These are phyloP conservation scores for Sula dactylatra DNA, from an alignment of 2,113 vertebrate genomes.

Conservation along the genomic window DNA sequence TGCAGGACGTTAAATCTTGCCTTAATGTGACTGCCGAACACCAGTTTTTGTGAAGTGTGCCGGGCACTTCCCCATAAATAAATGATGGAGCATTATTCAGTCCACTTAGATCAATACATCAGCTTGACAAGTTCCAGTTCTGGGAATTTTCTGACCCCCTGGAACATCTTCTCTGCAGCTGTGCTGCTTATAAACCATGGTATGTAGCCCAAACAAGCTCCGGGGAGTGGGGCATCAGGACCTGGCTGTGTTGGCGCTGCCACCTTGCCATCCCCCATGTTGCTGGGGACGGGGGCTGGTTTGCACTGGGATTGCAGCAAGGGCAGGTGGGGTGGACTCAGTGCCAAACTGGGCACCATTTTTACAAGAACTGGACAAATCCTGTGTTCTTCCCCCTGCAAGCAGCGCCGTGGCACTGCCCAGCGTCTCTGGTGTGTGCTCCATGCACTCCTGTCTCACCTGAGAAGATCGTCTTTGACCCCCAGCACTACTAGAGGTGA, in stretches of 20 bases:
- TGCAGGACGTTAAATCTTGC: slow-evolving; percentile 1
- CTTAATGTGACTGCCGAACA: background rate
- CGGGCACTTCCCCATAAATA: slow-evolving; percentile 39
- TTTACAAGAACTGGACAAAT: background rate
- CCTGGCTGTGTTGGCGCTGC: background rate
- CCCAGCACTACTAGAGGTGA: background rate
- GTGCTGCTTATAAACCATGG: background rate
- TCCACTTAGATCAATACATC: slow-evolving; percentile 53
- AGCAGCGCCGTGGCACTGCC: background rate
- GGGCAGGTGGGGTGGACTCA: accelerated
- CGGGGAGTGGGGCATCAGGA: background rate
- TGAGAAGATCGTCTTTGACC: background rate
- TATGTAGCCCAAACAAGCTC: background rate
- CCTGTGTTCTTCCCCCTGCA: background rate
- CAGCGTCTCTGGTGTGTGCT: background rate
- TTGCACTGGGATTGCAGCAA: background rate
- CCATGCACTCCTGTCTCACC: background rate
- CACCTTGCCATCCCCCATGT: accelerated
- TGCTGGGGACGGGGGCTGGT: background rate
- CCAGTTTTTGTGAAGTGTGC: slow-evolving; percentile 34
- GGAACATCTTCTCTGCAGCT: background rate
- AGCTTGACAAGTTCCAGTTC: slow-evolving; percentile 44
- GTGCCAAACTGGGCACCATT: background rate
- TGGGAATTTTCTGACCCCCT: slow-evolving; percentile 41
- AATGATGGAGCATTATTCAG: slow-evolving; percentile 54